These are phyloP conservation scores for Teleopsis dalmanni DNA, from an alignment of 1,140 invertebrate genomes.

Conservation along the genomic window DNA sequence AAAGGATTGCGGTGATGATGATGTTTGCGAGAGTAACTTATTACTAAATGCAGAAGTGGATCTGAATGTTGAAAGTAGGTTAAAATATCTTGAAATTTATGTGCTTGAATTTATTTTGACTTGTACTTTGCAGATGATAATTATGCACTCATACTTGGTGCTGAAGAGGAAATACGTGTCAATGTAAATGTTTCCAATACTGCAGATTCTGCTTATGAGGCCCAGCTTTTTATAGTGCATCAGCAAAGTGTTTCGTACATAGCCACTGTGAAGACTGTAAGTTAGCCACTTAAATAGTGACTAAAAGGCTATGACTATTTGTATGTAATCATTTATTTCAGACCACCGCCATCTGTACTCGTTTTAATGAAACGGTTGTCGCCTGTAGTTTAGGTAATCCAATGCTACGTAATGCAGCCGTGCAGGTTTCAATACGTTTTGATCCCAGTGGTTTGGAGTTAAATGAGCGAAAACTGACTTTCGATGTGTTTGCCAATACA, in stretches of 20 bases:
- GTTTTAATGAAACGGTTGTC: constrained; percentile 66
- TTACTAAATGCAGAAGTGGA: constrained; percentile 58
- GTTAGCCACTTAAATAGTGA: not conserved
- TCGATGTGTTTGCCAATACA: constrained; percentile 77
- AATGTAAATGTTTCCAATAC: constrained; percentile 68
- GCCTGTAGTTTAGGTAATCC: constrained; percentile 84
- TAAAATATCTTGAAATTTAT: not conserved
- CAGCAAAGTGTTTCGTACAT: constrained; percentile 74
- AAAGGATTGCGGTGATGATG: constrained; percentile 87
- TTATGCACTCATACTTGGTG: constrained; percentile 60
- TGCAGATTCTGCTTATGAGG: constrained; percentile 86
- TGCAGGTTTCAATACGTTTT: constrained; percentile 65
- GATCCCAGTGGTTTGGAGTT: constrained; percentile 67
- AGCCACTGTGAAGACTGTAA: constrained; percentile 50
- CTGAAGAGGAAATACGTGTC: constrained; percentile 68
- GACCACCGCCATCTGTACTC: constrained; percentile 57
- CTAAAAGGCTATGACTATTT: not conserved
- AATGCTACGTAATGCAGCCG: constrained; percentile 52
- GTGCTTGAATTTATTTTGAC: constrained; percentile 6
- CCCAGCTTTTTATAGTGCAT: constrained; percentile 72
- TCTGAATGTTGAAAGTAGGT: constrained; percentile 47
- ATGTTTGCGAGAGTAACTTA: constrained; percentile 83
- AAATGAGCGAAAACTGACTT: constrained; percentile 59
- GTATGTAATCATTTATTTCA: not conserved
- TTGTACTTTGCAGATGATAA: constrained; percentile 39